Base-by-base conservation (phyloP, 2,888 invertebrate species). In the Formica aserva region DNA sequence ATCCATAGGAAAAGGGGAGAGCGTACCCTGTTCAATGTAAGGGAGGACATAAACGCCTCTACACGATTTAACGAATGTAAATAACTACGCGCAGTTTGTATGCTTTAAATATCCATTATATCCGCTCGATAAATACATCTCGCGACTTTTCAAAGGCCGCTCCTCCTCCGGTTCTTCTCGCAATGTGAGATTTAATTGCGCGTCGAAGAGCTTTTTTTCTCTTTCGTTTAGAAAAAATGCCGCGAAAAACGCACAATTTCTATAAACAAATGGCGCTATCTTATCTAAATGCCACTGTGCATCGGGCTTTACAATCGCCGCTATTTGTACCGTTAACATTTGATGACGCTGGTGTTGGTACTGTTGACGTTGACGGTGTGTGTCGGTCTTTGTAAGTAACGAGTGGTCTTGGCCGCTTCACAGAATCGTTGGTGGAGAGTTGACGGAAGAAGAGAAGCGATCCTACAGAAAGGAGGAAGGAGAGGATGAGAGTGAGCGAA, bases 401-500 rank as follows among this genome's bases (percentile, higher is more conserved):
- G 75, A 77, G 74, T 83, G 77, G 78, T 81, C 86, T 66, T 62
- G 83, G 76, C 62, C 48, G 71, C 60, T 71, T 76, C 62, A 41
- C 69, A 29, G 81, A 85, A 83, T 74, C 78, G 84, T 55, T 18
- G 18, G 78, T 26, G 69, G 80, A 74, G 78, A 78, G 86, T 87
- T 83, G 86, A 87, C 89, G 83, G 81, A 80, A 85, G 81, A 83
- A 65, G 83, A 71, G 83, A 86, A 77, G 82, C 41, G 78, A 52
- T 77, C 72, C 52, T 15, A 38, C 35, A 41, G 78, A 60, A 63
- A 35, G 72, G 60, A 13, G 77, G 81, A 77, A 84, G 45, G 66
- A 32, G 48, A 26, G 48, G 9, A 65, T 65, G 67, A 48, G 65
- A 52, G 62, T 41, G 52, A 35, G 62, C 76, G 29, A 78, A 41